Evolutionary conservation across 2,797 vertebrate species (phyloP), one percentile per base, ranked within the genome.

Genomic region (Capromys pilorides): DNA sequence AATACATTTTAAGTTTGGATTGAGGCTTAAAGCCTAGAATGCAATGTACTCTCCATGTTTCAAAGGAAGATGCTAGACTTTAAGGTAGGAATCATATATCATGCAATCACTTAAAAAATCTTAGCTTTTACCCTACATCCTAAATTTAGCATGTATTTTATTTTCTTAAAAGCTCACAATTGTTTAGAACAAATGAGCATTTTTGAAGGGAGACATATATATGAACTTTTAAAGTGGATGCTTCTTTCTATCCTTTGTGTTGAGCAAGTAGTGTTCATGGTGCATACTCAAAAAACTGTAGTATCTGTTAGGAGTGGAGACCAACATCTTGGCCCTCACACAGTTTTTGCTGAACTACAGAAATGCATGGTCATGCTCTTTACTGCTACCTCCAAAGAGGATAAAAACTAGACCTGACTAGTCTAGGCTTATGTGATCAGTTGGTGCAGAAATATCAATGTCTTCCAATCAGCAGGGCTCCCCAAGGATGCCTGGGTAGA

Each of bases 1-100:
- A 49, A 87, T 82, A 87, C 93, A 67, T 81, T 91, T 93, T 45
- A 78, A 84, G 22, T 96, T 91, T 85, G 5, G 61, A 19, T 71
- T 93, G 28, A 86, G 36, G 31, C 12, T 92, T 67, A 90, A 87
- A 84, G 73, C 18, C 36, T 66, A 86, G 45, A 90, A 51, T 85
- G 5, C 78, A 64, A 88, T 45, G 4, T 62, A 93, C 6, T 54
- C 7, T 12, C 21, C 10, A 22, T 24, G 64, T 88, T 90, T 57
- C 59, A 93, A 92, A 96, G 19, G 62, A 57, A 94, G 33, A 13
- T 77, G 71, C 45, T 90, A 79, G 18, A 79, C 22, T 94, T 88
- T 71, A 64, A 80, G 13, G 13, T 2, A 95, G 33, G 39, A 83
- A 22, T 90, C 36, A 5, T 11, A 73, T 86, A 13, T 33, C 45